Evolutionary conservation across 30 jellyfish, hydroid and myxozoan species (phyloP).

Genomic region (Turritopsis rubra): DNA sequence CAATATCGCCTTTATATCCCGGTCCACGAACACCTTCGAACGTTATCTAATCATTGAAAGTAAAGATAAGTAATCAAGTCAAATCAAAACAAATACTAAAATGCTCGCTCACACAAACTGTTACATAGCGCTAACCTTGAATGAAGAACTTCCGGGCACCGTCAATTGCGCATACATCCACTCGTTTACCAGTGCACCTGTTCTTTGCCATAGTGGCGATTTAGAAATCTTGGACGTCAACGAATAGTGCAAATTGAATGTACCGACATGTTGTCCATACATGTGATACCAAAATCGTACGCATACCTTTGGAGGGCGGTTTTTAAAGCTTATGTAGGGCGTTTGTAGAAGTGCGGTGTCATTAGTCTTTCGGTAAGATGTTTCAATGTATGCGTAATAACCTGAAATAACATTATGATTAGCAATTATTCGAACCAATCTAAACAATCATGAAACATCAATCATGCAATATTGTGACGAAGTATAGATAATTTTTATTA

Average conservation of each 20-base stretch:
- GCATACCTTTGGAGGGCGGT: conserved; percentile 53
- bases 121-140: conserved; percentile 36
- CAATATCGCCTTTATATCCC: conserved; percentile 94
- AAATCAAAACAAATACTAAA: neutral
- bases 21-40: conserved; percentile 96
- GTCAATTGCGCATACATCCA: conserved; percentile 84
- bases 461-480: no score
- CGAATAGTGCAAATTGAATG: conserved; percentile 46
- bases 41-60: conserved; percentile 42
- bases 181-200: conserved; percentile 78
- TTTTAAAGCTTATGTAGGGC: conserved; percentile 58
- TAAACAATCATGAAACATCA: no score
- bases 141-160: conserved; percentile 62
- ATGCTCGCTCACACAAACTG: no score
- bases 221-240: conserved; percentile 48
- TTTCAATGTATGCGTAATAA: conserved; percentile 86
- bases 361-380: conserved; percentile 62
- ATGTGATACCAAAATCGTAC: conserved; percentile 94
- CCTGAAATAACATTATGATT: no score
- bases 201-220: conserved; percentile 70
- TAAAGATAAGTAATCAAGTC: no score
- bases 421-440: no score
- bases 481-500: no score
- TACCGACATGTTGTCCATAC: conserved; percentile 96
- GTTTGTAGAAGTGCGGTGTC: conserved; percentile 80